Evolutionary conservation across 2,113 vertebrate genomes (phyloP), one percentile per base, ranked within the genome.

Genomic region (Oreotrochilus melanogaster): DNA sequence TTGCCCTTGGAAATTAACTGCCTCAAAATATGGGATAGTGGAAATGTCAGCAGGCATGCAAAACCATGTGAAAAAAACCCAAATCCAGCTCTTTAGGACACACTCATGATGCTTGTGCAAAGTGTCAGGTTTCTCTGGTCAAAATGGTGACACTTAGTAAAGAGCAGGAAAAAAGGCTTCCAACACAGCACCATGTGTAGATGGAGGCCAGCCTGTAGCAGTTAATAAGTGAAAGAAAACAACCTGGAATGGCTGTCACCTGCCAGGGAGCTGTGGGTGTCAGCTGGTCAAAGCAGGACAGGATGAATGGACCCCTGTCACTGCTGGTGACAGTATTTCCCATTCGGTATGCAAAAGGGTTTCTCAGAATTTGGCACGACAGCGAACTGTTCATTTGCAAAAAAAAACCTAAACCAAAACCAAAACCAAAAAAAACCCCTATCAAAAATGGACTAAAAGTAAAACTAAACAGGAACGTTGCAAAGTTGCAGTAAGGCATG

Each of bases 221-320:
- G 74, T 78, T 89, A 70, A 31, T 87, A 67, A 89, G 62, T 70
- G 78, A 78, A 87, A 78, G 81, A 65, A 84, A 76, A 45, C n/a
- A 57, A 25, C 48, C 66, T 48, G 88, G 70, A 75, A 53, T 65
- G 54, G 47, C 23, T 37, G 80, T 86, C 23, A 47, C 71, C 64
- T 90, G 71, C 35, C 0, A 0, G 28, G 78, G 24, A 73, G 17
- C 70, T 74, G 60, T 0, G 86, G 58, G 54, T 92, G 92, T 83
- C 67, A 65, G 47, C 73, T 8, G 25, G 9, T n/a, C 57, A 57
- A 75, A 69, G 85, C 50, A 76, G 37, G 42, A 25, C 1, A 37
- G 57, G 45, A 31, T 53, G 43, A 43, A 51, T 11, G 54, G 37
- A 53, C 18, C n/a, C 45, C 39, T 74, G 45, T 27, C 0, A 0